These are phyloP conservation scores for Heliothis peltigera DNA, from an alignment of 2,888 invertebrate species.

Conservation along the genomic window DNA sequence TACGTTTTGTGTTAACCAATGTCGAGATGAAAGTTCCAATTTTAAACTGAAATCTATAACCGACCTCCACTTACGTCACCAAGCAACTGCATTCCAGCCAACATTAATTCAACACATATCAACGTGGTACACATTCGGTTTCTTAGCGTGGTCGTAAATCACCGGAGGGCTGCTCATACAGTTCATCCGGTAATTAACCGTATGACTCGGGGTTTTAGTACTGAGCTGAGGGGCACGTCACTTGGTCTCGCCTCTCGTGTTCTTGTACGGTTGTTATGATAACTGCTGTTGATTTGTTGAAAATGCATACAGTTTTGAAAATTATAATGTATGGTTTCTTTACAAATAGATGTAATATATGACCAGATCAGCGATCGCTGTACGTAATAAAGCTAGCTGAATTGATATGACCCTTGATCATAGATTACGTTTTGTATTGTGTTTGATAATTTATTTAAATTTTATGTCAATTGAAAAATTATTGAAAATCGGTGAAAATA, in stretches of 20 bases:
- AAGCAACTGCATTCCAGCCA: constrained; percentile 43
- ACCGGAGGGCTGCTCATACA: constrained; percentile 71
- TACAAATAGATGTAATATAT: too few relatives aligned
- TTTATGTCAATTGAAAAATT: too few relatives aligned
- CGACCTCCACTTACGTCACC: neutral
- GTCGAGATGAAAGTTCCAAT: too few relatives aligned
- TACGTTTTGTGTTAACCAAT: too few relatives aligned
- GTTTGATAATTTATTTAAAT: too few relatives aligned
- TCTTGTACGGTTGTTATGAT: constrained; percentile 39
- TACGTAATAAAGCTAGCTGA: too few relatives aligned
- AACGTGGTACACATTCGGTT: constrained; percentile 58
- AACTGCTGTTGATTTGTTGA: constrained; percentile 2
- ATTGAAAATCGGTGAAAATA: too few relatives aligned
- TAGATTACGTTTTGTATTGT: too few relatives aligned
- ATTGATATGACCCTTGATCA: too few relatives aligned
- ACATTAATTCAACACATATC: constrained; percentile 60
- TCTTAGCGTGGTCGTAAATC: constrained; percentile 74
- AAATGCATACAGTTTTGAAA: neutral
- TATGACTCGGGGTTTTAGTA: constrained; percentile 72
- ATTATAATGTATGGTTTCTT: too few relatives aligned
- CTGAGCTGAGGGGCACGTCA: constrained; percentile 57
- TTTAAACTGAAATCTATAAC: neutral
- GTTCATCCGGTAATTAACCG: constrained; percentile 77
- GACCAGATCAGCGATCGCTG: too few relatives aligned
- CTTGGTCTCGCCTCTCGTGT: constrained; percentile 31